A percentile compares a stretch with the other conserved stretches of the same genome.
phyloP scores from a whole-genome alignment of 2,797 vertebrate species.

The Urophycis tenuis region DNA sequence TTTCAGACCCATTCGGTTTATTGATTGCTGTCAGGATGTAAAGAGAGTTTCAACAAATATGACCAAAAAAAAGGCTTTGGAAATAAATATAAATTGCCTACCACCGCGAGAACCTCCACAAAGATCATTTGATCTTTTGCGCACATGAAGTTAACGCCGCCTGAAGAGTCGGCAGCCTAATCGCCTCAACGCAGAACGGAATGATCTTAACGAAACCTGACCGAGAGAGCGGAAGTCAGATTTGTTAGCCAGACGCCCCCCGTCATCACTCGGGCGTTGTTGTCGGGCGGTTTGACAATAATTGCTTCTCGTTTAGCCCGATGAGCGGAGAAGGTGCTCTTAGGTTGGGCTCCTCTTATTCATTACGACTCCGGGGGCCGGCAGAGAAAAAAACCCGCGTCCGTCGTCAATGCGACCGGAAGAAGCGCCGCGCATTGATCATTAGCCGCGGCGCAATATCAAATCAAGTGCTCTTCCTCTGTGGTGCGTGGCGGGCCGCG shows the following conservation, averaged over 20 bases:
- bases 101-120: neutral
- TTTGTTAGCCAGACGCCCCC: neutral
- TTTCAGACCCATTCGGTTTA: too few relatives aligned
- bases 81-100: too few relatives aligned
- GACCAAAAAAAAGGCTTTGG: too few relatives aligned
- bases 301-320: constrained; percentile 29
- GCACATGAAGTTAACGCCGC: neutral
- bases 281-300: neutral
- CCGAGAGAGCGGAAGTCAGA: too few relatives aligned
- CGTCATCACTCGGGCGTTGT: neutral
- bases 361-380: constrained; percentile 42
- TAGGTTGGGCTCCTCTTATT: constrained; percentile 13
- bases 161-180: neutral
- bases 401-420: constrained; percentile 51
- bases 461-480: constrained; percentile 38
- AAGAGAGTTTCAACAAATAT: too few relatives aligned
- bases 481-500: constrained; percentile 23
- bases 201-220: neutral
- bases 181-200: neutral
- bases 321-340: constrained; percentile 11
- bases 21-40: too few relatives aligned
- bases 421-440: constrained; percentile 51
- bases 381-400: constrained; percentile 35
- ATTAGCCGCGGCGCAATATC: constrained; percentile 50
- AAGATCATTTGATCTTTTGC: neutral